A percentile compares a stretch with the other conserved stretches of the same genome.
phyloP scores from a whole-genome alignment of 2,888 invertebrate species.

The Xiphydria camelus region DNA sequence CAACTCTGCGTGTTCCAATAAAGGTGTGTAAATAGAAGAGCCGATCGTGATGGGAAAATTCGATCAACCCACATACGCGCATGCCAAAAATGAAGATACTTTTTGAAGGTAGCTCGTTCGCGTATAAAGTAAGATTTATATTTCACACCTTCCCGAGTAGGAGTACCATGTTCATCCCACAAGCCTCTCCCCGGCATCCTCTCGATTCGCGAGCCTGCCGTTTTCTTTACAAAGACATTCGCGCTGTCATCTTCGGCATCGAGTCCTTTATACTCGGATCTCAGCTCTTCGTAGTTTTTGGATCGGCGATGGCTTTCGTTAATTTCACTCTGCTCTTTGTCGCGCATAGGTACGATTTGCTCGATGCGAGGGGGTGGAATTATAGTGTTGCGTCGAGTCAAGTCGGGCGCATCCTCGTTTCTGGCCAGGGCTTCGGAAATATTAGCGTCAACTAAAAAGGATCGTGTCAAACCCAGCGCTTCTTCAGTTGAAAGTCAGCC shows the following conservation, averaged over 20 bases:
- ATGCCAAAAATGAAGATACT: no score
- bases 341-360: constrained; percentile 16
- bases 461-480: no score
- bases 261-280: constrained; percentile 33
- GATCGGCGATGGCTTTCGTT: constrained; percentile 17
- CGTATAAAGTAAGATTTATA: not conserved
- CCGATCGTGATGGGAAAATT: no score
- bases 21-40: no score
- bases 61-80: no score
- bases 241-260: constrained; percentile 15
- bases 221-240: not conserved
- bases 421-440: constrained; percentile 13
- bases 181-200: not conserved
- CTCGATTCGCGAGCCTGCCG: not conserved
- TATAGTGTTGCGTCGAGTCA: constrained; percentile 59
- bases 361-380: constrained; percentile 48
- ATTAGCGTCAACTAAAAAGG: constrained; percentile 35
- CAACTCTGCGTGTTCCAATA: not conserved
- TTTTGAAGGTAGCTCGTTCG: not conserved
- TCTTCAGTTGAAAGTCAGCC: no score
- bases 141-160: not conserved
- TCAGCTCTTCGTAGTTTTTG: constrained; percentile 35
- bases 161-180: constrained; percentile 10
- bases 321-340: constrained; percentile 9
- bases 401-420: constrained; percentile 44